phyloP scores from a whole-genome alignment of 35 echinoderm and acorn worm genomes.

The Ptychodera flava region DNA sequence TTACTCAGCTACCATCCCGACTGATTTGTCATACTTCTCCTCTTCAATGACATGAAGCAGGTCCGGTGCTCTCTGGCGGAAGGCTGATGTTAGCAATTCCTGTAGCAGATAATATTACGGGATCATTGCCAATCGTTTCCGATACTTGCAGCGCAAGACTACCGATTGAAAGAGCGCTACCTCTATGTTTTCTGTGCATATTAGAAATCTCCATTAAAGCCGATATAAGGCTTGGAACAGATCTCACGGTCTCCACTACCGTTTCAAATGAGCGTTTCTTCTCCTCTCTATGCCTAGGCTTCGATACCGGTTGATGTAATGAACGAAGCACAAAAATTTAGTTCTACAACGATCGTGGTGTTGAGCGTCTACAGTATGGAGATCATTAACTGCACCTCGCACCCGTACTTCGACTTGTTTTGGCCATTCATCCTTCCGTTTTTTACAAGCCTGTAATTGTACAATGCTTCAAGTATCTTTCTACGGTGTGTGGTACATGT shows the following conservation, averaged over 20 bases:
- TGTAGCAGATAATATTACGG: conserved; percentile 44
- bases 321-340: no score
- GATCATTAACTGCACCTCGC: conserved; percentile 16
- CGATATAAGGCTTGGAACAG: no score
- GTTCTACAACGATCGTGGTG: conserved; percentile 20
- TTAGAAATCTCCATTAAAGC: conserved; percentile 42
- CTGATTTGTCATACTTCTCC: conserved; percentile 16
- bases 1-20: conserved; percentile 29
- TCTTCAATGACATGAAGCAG: conserved; percentile 13
- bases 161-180: conserved; percentile 8
- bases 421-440: not conserved
- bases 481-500: no score
- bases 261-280: no score
- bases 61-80: conserved; percentile 10
- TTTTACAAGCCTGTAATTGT: conserved; percentile 10
- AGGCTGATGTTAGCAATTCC: conserved; percentile 43
- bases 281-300: no score
- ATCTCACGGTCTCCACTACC: no score
- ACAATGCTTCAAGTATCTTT: no score
- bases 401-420: not conserved
- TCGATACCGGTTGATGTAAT: no score
- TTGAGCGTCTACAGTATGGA: conserved; percentile 26
- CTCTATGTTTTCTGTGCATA: conserved; percentile 22
- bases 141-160: conserved; percentile 22
- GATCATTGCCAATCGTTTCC: conserved; percentile 29